Percentiles rank a stretch among this genome's conserved stretches.
These are phyloP conservation scores for Micrastur ruficollis DNA, from an alignment of 2,797 vertebrate species.

Conservation along the genomic window DNA sequence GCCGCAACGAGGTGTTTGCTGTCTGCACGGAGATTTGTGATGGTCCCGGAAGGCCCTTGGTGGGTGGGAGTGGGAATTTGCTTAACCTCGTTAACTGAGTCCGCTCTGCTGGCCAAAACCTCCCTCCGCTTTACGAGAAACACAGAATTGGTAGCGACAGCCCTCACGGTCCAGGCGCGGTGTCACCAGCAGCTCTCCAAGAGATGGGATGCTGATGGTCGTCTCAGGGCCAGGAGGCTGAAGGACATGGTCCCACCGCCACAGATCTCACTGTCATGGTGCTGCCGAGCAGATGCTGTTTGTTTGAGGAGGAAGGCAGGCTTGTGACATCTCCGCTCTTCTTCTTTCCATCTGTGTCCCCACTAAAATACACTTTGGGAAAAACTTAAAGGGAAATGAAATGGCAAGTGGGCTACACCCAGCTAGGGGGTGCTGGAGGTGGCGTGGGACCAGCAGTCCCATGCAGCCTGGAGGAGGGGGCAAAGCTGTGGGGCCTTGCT, in stretches of 20 bases:
- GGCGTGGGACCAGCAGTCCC: neutral
- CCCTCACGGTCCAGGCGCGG: rapidly evolving
- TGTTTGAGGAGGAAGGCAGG: neutral
- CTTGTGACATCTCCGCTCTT: neutral
- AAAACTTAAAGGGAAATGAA: neutral
- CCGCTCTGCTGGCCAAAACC: neutral
- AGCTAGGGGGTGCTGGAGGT: neutral
- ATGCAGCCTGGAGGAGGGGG: neutral
- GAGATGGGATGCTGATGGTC: neutral
- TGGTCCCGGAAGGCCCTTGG: neutral
- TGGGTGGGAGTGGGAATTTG: constrained; percentile 16
- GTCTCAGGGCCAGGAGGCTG: neutral
- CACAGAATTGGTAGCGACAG: neutral
- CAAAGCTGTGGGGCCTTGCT: neutral
- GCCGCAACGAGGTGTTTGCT: neutral
- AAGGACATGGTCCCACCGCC: neutral
- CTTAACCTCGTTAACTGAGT: neutral
- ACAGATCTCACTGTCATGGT: rapidly evolving
- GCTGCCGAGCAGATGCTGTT: neutral
- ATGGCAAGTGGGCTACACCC: rapidly evolving
- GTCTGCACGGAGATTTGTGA: neutral
- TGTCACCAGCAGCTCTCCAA: rapidly evolving
- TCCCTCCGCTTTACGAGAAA: neutral
- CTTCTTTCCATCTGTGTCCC: neutral
- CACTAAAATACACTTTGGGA: neutral